phyloP scores from a whole-genome alignment of 2,888 invertebrate species.

The Poecilus cupreus region DNA sequence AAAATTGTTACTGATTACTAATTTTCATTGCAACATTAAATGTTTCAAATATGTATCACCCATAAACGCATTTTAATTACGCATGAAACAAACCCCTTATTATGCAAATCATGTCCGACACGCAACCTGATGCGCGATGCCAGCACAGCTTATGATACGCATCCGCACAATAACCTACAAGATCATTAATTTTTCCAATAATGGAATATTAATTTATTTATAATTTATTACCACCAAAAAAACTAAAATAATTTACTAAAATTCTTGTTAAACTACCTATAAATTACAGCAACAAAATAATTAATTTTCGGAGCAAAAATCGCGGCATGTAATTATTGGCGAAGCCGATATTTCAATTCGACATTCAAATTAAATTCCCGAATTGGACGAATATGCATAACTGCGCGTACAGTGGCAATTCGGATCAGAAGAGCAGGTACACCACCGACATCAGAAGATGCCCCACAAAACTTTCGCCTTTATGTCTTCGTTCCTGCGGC shows the following conservation, averaged over 20 bases:
- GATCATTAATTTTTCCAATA: neutral
- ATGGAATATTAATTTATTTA: slow-evolving; percentile 25
- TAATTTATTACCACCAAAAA: slow-evolving; percentile 23
- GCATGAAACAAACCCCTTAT: neutral
- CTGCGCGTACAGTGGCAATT: slow-evolving; percentile 49
- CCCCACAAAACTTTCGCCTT: neutral
- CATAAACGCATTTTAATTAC: neutral
- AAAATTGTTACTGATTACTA: no score
- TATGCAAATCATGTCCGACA: neutral
- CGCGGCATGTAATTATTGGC: neutral
- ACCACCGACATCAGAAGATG: slow-evolving; percentile 48
- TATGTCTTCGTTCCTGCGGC: neutral
- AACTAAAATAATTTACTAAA: neutral
- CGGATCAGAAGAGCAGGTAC: slow-evolving; percentile 18
- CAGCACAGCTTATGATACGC: neutral
- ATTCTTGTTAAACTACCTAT: neutral
- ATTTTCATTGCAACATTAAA: no score
- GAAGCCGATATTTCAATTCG: slow-evolving; percentile 42
- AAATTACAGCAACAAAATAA: neutral
- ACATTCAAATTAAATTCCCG: slow-evolving; percentile 48
- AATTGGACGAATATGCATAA: slow-evolving; percentile 49
- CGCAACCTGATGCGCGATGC: neutral
- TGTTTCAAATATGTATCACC: neutral
- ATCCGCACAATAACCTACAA: neutral
- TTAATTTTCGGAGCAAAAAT: slow-evolving; percentile 19